These are phyloP conservation scores for Egretta garzetta DNA, from an alignment of 2,113 vertebrate genomes.

Conservation along the genomic window DNA sequence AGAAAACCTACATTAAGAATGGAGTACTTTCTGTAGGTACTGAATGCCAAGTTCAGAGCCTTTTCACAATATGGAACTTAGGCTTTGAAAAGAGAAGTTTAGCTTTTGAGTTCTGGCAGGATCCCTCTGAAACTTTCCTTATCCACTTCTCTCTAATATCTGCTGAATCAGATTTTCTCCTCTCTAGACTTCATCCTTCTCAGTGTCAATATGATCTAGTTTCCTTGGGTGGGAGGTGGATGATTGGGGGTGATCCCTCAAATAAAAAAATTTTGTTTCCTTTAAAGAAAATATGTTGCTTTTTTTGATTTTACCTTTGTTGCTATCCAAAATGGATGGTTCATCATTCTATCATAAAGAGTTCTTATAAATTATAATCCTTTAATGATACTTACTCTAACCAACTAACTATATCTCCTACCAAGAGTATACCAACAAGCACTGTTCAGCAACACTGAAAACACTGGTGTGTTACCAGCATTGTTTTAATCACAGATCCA, in stretches of 20 bases:
- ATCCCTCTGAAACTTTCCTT: not conserved
- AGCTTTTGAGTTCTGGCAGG: not conserved
- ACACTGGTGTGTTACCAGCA: not conserved
- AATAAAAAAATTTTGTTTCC: not conserved
- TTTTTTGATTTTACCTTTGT: not conserved
- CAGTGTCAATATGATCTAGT: not conserved
- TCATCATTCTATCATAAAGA: not conserved
- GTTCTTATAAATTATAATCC: not conserved
- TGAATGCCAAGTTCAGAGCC: not conserved
- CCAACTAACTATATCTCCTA: not conserved
- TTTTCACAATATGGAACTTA: not conserved
- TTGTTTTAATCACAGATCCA: not conserved
- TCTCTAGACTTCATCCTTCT: not conserved
- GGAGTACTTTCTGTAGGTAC: not conserved
- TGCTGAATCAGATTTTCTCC: not conserved
- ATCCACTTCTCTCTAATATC: not conserved
- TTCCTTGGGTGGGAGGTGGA: not conserved
- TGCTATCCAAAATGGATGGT: not conserved
- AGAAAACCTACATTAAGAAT: not conserved
- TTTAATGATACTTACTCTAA: not conserved
- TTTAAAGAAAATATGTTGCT: not conserved
- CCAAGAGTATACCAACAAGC: not conserved
- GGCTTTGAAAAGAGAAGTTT: not conserved
- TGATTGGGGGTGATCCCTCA: not conserved
- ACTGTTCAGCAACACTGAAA: not conserved